These are phyloP conservation scores for Gnathonemus longibarbis DNA, from an alignment of 2,113 vertebrate genomes.

Conservation along the genomic window DNA sequence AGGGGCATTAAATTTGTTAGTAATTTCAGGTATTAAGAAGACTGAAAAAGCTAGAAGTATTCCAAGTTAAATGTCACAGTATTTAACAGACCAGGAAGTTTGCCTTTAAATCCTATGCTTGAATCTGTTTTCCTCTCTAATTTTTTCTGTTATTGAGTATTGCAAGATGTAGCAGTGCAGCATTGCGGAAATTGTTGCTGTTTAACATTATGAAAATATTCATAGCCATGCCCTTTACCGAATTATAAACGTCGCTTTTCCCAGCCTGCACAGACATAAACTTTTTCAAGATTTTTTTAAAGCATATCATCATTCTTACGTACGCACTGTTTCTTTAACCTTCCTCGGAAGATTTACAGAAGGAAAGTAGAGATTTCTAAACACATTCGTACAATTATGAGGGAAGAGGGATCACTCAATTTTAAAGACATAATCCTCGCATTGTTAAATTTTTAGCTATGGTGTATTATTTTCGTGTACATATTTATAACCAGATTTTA, in stretches of 20 bases:
- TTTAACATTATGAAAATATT: background rate
- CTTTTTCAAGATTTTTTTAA: background rate
- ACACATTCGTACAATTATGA: slow-evolving; percentile 3
- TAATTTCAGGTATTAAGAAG: slow-evolving; percentile 59
- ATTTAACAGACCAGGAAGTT: slow-evolving; percentile 62
- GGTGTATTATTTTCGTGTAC: slow-evolving; percentile 19
- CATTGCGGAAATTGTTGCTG: background rate
- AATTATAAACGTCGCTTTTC: background rate
- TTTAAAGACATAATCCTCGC: slow-evolving; percentile 3
- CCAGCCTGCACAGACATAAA: background rate
- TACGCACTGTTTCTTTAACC: background rate
- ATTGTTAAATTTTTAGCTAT: slow-evolving; percentile 12
- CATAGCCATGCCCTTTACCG: background rate
- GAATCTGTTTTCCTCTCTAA: slow-evolving; percentile 25
- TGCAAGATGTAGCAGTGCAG: background rate
- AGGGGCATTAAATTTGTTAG: slow-evolving; percentile 46
- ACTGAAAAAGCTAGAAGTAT: slow-evolving; percentile 52
- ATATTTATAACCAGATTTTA: slow-evolving; percentile 26
- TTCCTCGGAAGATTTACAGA: background rate
- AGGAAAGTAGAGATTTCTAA: background rate
- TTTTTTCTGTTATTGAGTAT: background rate
- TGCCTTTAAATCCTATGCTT: slow-evolving; percentile 35
- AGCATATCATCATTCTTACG: background rate
- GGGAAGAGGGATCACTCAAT: background rate
- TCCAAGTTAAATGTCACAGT: slow-evolving; percentile 55